Conservation (phyloP, 2,797 vertebrate species). For the Tokudaia muenninki region DNA sequence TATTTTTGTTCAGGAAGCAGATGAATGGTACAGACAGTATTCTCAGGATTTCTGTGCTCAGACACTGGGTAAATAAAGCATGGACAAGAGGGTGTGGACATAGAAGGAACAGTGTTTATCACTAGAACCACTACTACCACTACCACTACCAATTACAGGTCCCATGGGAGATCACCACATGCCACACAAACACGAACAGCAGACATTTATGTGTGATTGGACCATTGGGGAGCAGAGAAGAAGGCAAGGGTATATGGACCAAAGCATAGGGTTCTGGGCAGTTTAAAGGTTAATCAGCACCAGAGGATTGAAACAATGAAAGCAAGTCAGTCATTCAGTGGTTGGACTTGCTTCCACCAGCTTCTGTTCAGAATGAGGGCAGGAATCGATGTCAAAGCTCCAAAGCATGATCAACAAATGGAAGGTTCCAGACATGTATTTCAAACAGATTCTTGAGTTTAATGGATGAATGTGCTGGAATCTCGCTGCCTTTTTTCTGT, state of each 20-base stretch:
- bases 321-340: background rate
- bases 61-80: background rate
- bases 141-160: background rate
- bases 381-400: background rate
- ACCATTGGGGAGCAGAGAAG: background rate
- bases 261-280: background rate
- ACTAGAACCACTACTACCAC: background rate
- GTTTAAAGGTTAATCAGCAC: background rate
- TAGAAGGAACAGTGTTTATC: background rate
- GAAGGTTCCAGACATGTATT: background rate
- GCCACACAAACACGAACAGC: too few relatives aligned
- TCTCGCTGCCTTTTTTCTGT: background rate
- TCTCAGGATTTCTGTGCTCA: background rate
- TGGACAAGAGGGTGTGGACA: background rate
- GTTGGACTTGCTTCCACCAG: background rate
- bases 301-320: slow-evolving; percentile 17
- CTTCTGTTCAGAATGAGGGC: background rate
- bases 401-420: background rate
- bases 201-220: background rate
- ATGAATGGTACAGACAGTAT: background rate
- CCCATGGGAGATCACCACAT: too few relatives aligned
- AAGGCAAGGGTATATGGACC: background rate
- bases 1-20: background rate
- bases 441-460: slow-evolving; percentile 6
- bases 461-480: background rate